These are phyloP conservation scores for Camelus dromedarius DNA, from an alignment of 2,113 vertebrate species.

Conservation along the genomic window DNA sequence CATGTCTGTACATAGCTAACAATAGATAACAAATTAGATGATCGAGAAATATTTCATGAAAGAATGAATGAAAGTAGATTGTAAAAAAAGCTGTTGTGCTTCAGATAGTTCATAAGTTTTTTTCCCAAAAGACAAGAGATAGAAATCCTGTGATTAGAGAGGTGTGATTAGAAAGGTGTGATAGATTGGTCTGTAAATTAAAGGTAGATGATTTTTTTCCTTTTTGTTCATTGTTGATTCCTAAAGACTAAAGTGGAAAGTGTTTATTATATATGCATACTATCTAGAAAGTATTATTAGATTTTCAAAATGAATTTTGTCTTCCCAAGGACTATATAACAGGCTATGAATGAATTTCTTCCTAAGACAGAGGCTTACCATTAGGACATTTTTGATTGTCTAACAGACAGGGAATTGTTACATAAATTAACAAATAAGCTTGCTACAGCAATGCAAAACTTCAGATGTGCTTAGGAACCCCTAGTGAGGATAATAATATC, in stretches of 20 bases:
- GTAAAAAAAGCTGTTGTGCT: background rate
- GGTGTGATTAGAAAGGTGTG: background rate
- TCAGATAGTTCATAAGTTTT: background rate
- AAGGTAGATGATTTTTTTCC: background rate
- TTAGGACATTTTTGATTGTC: background rate
- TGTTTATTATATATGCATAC: background rate
- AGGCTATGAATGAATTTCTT: background rate
- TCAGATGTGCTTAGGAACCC: background rate
- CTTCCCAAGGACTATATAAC: background rate
- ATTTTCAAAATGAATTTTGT: constrained; percentile 43
- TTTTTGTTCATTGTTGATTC: constrained; percentile 19
- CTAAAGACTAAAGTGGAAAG: background rate
- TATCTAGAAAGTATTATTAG: background rate
- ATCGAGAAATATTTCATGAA: constrained; percentile 40
- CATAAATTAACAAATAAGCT: background rate
- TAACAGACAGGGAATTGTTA: background rate
- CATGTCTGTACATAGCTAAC: background rate
- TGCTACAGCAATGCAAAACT: background rate
- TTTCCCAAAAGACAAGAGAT: background rate
- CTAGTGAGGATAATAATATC: background rate
- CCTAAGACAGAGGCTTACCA: background rate
- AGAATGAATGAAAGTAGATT: background rate
- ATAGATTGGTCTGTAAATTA: constrained; percentile 2
- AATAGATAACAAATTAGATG: constrained; percentile 9
- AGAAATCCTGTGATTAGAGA: background rate